Base-by-base conservation (phyloP, 1,140 invertebrate genomes). In the Nebria ingens region DNA sequence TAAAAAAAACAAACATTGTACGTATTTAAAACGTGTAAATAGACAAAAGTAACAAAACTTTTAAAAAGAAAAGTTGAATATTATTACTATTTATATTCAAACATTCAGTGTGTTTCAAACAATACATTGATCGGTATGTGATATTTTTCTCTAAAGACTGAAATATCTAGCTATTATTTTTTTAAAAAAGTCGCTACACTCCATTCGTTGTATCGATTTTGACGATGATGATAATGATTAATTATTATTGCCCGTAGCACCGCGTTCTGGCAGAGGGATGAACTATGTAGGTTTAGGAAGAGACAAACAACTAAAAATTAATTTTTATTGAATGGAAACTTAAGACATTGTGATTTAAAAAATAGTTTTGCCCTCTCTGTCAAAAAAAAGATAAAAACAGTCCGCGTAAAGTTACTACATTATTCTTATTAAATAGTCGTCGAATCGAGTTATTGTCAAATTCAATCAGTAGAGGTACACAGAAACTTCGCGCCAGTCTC, bases 81-180 rank as follows among this genome's bases (percentile, higher is more conserved):
- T 45, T 45, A 45, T 45, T 45, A 45, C 40, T n/a, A 34, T n/a
- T n/a, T 45, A 45, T 45, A 45, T 45, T 45, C 40, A 45, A 45
- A 45, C 40, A 12, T 17, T 12, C 3, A 12, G 40, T 45, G 40
- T 45, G 15, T 17, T 45, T 17, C 17, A 9, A 17, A 45, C 9
- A 4, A 45, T 12, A 61, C 59, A 64, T 65, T 61, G 58, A 53
- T 61, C 52, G 62, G 62, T 58, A 66, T 69, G 68, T 69, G 68
- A 69, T 69, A 69, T 67, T 69, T 23, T 66, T 66, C 64, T 62
- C 64, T 63, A 59, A 64, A 69, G 67, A 69, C 67, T 69, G 67
- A 69, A 68, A 65, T 66, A 69, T 60, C 61, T 64, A 65, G 60
- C 63, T 62, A 63, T 25, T 67, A 66, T 65, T 65, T 64, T 63